Conservation (phyloP, 2,797 vertebrate species). For the Distichodus sexfasciatus region DNA sequence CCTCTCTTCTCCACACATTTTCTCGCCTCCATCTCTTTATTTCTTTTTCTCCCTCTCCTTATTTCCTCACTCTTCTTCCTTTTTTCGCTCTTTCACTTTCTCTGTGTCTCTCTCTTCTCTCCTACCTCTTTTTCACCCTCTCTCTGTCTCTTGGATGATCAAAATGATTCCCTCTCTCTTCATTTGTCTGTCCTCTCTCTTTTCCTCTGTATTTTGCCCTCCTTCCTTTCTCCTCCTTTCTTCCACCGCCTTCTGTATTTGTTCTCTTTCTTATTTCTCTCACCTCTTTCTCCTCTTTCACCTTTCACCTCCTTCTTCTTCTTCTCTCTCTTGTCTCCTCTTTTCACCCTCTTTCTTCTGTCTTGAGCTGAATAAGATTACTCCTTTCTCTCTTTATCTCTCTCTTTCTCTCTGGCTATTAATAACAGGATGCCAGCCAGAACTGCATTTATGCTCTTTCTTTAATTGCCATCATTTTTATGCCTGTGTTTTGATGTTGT, state of each 20-base stretch:
- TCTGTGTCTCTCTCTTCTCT: neutral
- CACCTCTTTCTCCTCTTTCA: too few species aligned
- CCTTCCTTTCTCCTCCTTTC: too few species aligned
- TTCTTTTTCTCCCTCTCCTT: conserved; percentile 10
- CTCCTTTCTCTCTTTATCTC: conserved; percentile 14
- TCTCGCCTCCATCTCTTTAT: too few species aligned
- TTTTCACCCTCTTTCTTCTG: conserved; percentile 14
- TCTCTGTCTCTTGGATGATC: too few species aligned
- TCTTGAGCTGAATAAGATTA: conserved; percentile 3
- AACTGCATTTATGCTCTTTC: conserved; percentile 50
- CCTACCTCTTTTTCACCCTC: neutral
- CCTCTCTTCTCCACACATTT: too few species aligned
- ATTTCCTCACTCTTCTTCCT: neutral
- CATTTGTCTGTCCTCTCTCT: too few species aligned
- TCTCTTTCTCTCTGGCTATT: conserved; percentile 36
- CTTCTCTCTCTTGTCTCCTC: neutral
- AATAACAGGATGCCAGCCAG: conserved; percentile 50
- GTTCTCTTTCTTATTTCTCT: too few species aligned
- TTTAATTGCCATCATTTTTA: conserved; percentile 57
- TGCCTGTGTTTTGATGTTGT: conserved; percentile 55
- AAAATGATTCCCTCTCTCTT: too few species aligned
- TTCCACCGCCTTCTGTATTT: too few species aligned
- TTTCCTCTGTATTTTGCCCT: too few species aligned
- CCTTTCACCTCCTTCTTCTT: conserved; percentile 20
- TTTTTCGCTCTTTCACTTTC: neutral